Conservation (phyloP, 2,888 invertebrate species). For the Ormyrus thymus region DNA sequence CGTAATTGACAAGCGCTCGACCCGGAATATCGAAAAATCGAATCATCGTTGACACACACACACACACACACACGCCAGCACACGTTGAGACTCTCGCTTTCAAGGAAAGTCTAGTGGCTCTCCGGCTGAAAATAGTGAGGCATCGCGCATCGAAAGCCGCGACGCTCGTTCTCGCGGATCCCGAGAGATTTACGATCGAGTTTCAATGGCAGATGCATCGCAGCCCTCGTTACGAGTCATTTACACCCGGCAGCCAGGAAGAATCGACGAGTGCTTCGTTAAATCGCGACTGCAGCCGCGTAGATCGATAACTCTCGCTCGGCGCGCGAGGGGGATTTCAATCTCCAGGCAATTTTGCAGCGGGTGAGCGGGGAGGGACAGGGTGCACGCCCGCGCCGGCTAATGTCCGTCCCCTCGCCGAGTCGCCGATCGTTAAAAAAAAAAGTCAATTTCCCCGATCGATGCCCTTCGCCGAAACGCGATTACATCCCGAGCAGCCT, state of each 20-base stretch:
- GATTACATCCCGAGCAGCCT: slow-evolving; percentile 8
- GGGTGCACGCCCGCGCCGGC: not conserved
- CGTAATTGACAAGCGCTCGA: slow-evolving; percentile 29
- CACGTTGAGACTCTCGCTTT: too few species aligned
- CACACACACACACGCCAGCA: not conserved
- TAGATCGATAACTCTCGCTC: slow-evolving; percentile 7
- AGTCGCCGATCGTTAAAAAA: slow-evolving; percentile 14
- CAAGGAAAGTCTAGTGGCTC: too few species aligned
- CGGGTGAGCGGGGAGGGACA: too few species aligned
- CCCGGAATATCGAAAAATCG: slow-evolving; percentile 16
- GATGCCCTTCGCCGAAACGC: slow-evolving; percentile 22
- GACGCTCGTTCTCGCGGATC: too few species aligned
- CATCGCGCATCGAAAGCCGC: too few species aligned
- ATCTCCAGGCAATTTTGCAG: slow-evolving; percentile 48
- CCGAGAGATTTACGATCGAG: too few species aligned
- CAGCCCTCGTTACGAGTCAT: too few species aligned
- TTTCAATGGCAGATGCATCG: too few species aligned
- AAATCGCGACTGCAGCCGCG: not conserved
- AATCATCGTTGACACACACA: not conserved
- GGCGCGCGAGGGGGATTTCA: slow-evolving; percentile 33
- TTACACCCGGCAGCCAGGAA: not conserved
- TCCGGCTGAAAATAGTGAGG: too few species aligned
- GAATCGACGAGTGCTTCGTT: not conserved
- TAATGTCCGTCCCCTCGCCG: not conserved
- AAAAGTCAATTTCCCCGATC: slow-evolving; percentile 29